Evolutionary conservation across 1,140 invertebrate genomes (phyloP), one percentile per base, ranked within the genome.

Genomic region (Pissodes strobi): DNA sequence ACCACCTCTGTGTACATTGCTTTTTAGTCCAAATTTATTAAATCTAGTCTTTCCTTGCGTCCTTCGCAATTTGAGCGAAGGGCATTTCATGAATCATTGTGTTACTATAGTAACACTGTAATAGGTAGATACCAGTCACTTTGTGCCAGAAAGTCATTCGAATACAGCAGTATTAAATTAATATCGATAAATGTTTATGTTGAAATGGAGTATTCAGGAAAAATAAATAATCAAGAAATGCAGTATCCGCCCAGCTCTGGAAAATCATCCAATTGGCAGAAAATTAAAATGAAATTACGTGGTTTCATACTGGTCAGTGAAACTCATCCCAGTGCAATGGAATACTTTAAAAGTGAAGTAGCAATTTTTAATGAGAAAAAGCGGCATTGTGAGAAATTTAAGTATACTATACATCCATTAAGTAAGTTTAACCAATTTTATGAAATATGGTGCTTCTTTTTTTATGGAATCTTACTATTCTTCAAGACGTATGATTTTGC

Each of bases 311-410:
- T 39, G 30, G 45, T 60, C 19, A 60, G 30, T 9, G 34, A 45
- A 1, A n/a, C n/a, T 3, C 57, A 62, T 23, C 59, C 59, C 21
- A 27, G 8, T 19, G 18, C 37, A 1, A 34, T 62, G 38, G 49
- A 60, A 15, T 66, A 60, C 39, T 71, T 67, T 45, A 66, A 61
- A 39, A 69, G 69, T 34, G 58, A 66, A 4, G 55, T 68, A 39
- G 48, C 61, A 23, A 61, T 71, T 15, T 15, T 52, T 2, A 70
- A 72, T 52, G 72, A 71, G 58, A 71, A 69, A 48, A 69, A 73
- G 68, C 69, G 70, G 39, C 72, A 76, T 49, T 63, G 67, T 49
- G 49, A 60, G 10, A 43, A 43, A 1, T 57, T 37, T n/a, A 51
- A 37, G 13, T 65, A 56, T 10, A 43, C 62, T 8, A 67, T 71